These are phyloP conservation scores for Pocillopora meandrina DNA, from an alignment of 92 coral and sea anemone species.

Conservation along the genomic window DNA sequence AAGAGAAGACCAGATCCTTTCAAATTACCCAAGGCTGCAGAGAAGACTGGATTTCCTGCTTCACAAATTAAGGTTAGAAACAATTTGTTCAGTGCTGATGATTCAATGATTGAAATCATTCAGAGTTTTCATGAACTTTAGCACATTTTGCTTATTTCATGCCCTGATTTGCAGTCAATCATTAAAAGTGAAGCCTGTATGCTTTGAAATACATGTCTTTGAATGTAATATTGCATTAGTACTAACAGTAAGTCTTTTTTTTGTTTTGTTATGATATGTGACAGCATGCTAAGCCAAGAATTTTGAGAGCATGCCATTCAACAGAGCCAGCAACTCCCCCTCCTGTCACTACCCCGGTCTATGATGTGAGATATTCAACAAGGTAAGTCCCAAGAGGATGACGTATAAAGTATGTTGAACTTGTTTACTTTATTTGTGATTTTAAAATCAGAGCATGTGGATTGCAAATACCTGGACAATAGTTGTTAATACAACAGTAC, in stretches of 20 bases:
- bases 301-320: slow-evolving; percentile 35
- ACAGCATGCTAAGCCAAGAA: slow-evolving; percentile 55
- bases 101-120: no score
- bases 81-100: not conserved
- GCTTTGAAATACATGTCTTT: no score
- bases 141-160: no score
- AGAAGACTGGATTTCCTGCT: slow-evolving; percentile 81
- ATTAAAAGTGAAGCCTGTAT: no score
- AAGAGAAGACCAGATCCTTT: slow-evolving; percentile 66
- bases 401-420: no score
- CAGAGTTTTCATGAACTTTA: not conserved
- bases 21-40: slow-evolving; percentile 67
- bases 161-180: not conserved
- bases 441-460: no score
- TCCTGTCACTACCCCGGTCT: slow-evolving; percentile 12
- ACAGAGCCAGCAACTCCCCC: slow-evolving; percentile 35
- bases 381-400: slow-evolving; percentile 16
- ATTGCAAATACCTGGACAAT: no score
- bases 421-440: no score
- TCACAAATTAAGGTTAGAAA: slow-evolving; percentile 66
- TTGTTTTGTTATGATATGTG: not conserved
- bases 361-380: slow-evolving; percentile 32
- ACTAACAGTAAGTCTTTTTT: no score
- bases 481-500: no score
- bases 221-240: no score